These are phyloP conservation scores for Theretra japonica DNA, from an alignment of 2,888 invertebrate genomes.

Conservation along the genomic window DNA sequence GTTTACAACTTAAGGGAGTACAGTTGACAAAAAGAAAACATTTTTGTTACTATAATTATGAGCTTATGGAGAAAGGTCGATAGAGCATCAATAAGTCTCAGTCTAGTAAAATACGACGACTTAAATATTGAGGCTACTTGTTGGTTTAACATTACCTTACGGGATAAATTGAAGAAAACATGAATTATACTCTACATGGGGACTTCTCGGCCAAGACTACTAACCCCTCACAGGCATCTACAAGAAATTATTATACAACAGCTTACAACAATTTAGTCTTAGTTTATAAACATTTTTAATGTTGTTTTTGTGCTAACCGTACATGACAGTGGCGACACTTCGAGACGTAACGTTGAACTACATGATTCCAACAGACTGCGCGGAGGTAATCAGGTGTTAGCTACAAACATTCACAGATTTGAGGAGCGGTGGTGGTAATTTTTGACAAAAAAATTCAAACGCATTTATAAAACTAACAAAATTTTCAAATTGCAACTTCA, in stretches of 20 bases:
- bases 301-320: slow-evolving; percentile 19
- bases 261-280: slow-evolving; percentile 21
- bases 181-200: background rate
- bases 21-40: no score
- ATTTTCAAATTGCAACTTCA: no score
- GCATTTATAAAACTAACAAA: background rate
- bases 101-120: no score
- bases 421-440: background rate
- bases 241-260: slow-evolving; percentile 19
- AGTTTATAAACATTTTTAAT: slow-evolving; percentile 3
- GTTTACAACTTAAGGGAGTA: no score
- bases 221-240: background rate
- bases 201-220: background rate
- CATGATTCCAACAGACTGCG: background rate
- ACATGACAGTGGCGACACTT: background rate
- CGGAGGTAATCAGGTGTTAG: slow-evolving; percentile 1
- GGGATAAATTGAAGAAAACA: background rate
- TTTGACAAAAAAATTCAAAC: background rate
- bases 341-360: background rate
- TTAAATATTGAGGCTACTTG: background rate
- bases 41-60: no score
- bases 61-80: no score
- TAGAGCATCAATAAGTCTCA: no score
- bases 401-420: background rate
- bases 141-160: background rate